Evolutionary conservation across 2,888 invertebrate genomes (phyloP).

Genomic region (Panzeria rudis): DNA sequence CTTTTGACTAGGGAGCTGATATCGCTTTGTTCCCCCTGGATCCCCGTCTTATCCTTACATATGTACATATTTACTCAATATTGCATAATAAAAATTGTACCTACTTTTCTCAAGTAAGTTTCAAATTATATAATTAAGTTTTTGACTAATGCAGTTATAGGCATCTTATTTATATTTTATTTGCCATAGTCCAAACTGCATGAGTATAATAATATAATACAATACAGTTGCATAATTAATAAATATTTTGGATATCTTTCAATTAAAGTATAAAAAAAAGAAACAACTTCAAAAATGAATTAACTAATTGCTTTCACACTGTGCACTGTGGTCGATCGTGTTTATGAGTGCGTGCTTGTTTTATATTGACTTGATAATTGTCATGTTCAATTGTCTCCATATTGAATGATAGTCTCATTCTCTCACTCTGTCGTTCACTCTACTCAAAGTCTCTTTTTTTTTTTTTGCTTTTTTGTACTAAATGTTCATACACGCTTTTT

Average conservation of each 20-base stretch:
- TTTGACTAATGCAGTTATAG: background rate
- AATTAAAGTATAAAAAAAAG: background rate
- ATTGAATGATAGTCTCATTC: conserved; percentile 57
- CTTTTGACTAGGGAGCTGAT: no score
- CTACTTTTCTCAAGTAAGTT: no score
- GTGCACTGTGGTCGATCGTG: conserved; percentile 27
- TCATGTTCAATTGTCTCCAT: conserved; percentile 63
- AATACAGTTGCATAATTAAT: conserved; percentile 25
- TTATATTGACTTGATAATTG: conserved; percentile 62
- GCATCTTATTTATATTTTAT: background rate
- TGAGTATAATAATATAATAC: conserved; percentile 5
- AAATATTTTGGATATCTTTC: conserved; percentile 11
- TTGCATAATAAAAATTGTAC: no score
- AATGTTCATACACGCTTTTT: background rate
- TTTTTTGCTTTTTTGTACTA: conserved; percentile 9
- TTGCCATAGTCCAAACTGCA: background rate
- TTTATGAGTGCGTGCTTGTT: conserved; percentile 8
- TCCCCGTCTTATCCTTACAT: no score
- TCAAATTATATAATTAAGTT: no score
- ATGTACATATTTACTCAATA: no score
- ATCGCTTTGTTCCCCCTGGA: no score
- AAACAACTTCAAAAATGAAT: conserved; percentile 34
- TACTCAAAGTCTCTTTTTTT: conserved; percentile 7
- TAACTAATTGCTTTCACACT: conserved; percentile 67
- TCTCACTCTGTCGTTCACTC: conserved; percentile 14